Evolutionary conservation across 2,797 vertebrate species (phyloP).

Genomic region (Discoglossus pictus): DNA sequence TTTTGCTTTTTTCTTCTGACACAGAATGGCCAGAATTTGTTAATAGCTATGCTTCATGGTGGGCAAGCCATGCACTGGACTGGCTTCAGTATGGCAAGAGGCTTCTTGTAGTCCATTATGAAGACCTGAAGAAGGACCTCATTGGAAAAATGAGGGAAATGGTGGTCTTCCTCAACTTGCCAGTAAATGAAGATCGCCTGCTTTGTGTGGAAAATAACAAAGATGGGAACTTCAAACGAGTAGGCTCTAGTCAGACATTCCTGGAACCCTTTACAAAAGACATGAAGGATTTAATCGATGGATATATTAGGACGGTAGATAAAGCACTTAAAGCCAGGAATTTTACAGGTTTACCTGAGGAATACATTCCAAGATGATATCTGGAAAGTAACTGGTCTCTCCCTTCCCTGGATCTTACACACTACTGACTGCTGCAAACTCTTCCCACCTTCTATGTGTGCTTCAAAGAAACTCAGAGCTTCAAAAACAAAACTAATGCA

Average conservation of each 20-base stretch:
- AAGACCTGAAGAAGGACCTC: conserved; percentile 84
- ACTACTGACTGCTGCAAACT: conserved; percentile 29
- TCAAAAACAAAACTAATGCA: conserved; percentile 39
- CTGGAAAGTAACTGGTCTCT: conserved; percentile 13
- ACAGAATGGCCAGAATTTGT: conserved; percentile 96
- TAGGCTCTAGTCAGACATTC: conserved; percentile 66
- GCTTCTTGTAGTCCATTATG: conserved; percentile 87
- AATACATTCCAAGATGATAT: conserved; percentile 90
- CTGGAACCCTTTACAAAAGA: conserved; percentile 88
- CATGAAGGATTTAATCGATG: conserved; percentile 85
- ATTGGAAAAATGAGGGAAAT: conserved; percentile 81
- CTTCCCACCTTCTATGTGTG: conserved; percentile 39
- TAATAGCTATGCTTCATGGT: conserved; percentile 93
- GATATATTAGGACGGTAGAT: conserved; percentile 84
- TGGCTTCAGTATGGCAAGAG: conserved; percentile 86
- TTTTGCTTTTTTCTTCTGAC: conserved; percentile 21
- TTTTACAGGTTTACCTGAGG: conserved; percentile 83
- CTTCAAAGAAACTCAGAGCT: conserved; percentile 35
- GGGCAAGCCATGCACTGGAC: conserved; percentile 89
- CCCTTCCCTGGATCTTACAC: neutral
- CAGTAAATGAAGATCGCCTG: conserved; percentile 81
- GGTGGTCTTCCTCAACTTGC: conserved; percentile 83
- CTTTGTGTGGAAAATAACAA: conserved; percentile 91
- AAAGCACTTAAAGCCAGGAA: conserved; percentile 83
- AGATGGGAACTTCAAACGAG: conserved; percentile 90